Evolutionary conservation across 2,888 invertebrate genomes (phyloP), one percentile per base, ranked within the genome.

Genomic region (Drosophila picticornis): DNA sequence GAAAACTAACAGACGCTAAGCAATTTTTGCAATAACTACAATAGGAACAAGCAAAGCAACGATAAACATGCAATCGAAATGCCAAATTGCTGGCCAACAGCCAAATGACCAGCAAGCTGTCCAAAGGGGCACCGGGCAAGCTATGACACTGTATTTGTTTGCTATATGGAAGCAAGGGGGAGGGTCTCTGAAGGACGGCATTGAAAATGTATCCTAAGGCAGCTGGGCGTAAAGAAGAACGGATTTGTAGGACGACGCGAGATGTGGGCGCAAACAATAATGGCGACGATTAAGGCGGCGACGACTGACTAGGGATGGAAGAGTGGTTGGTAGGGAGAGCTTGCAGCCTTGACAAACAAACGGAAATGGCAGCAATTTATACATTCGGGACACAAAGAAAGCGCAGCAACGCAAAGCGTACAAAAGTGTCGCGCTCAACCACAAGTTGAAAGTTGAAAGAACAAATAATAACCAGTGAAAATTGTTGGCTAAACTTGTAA

Each of bases 291-390:
- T 84, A 84, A 80, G 71, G 64, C 70, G 71, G 66, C 61, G 50
- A 48, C 29, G 38, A 13, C 52, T 2, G 25, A 46, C 46, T 46
- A 25, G 25, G 16, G 46, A 25, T 27, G 32, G 7, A 6, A 19
- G 40, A 13, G 29, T 7, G 16, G 13, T 11, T 4, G 46, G 19
- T 19, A 1, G 16, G 11, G 53, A 4, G n/a, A 4, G 25, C 52
- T 48, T 51, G 64, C 48, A 71, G 78, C 66, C 70, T 67, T 84
- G 82, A 75, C 81, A 88, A 88, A 86, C 81, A 81, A 81, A 88
- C 77, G 87, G 89, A 90, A 86, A 81, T 73, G 74, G 76, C 74
- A 59, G 86, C 87, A 88, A 90, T 86, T 90, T 90, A 86, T 88
- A 51, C 75, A 71, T 70, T 70, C 63, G 57, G 72, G 57, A 69